Conservation (phyloP, 2,113 vertebrate species). For the Malaclemys terrapin region DNA sequence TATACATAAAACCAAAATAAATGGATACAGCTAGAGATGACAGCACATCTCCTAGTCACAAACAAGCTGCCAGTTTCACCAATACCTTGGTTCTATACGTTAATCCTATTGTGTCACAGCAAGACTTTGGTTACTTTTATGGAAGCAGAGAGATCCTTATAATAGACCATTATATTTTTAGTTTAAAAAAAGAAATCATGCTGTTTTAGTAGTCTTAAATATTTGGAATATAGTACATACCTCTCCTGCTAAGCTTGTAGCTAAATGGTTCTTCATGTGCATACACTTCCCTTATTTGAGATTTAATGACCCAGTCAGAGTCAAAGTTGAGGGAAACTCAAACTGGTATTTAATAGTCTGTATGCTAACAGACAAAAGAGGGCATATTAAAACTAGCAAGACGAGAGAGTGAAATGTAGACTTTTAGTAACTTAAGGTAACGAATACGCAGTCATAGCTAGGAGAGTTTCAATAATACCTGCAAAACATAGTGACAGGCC, state of each 20-base stretch:
- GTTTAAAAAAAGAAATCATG: not conserved
- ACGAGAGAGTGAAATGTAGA: not conserved
- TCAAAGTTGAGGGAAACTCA: not conserved
- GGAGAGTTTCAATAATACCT: not conserved
- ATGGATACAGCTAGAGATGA: not conserved
- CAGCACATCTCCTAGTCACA: not conserved
- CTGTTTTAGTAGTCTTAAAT: not conserved
- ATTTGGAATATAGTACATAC: not conserved
- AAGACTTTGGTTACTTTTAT: not conserved
- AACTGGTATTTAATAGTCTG: not conserved
- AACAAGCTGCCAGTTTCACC: not conserved
- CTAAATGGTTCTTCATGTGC: not conserved
- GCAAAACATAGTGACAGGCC: conserved; percentile 4
- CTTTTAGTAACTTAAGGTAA: not conserved
- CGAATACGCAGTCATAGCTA: not conserved
- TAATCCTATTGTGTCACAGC: not conserved
- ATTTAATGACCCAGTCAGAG: not conserved
- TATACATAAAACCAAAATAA: not conserved
- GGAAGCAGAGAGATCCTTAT: too few species aligned
- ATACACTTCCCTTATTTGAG: not conserved
- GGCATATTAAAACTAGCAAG: not conserved
- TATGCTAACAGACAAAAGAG: not conserved
- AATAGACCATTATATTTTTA: not conserved
- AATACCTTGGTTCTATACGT: not conserved
- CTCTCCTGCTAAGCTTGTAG: not conserved